Conservation (phyloP, 2,113 vertebrate genomes). For the Callocephalon fimbriatum region DNA sequence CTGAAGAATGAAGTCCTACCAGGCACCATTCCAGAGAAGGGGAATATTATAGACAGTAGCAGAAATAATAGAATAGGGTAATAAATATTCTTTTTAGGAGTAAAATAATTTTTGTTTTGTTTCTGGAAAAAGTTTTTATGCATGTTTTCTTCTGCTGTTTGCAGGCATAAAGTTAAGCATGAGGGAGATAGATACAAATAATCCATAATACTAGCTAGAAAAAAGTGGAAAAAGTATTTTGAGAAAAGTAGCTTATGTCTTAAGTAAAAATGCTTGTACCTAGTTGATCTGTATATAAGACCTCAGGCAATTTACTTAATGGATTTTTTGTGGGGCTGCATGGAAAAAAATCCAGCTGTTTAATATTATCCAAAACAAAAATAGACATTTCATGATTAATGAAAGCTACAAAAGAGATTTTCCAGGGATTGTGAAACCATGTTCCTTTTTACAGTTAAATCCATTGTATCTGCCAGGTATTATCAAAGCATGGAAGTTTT, state of each 20-base stretch:
- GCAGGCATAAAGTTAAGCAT: neutral
- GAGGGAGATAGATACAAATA: neutral
- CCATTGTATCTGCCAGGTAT: constrained; percentile 26
- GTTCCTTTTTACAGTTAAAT: constrained; percentile 30
- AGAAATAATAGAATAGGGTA: neutral
- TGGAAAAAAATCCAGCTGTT: constrained; percentile 16
- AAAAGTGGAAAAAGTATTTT: neutral
- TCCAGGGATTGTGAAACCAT: constrained; percentile 25
- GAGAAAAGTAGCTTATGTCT: neutral
- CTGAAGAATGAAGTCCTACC: neutral
- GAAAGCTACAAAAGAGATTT: constrained; percentile 13
- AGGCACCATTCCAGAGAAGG: neutral
- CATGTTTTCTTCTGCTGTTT: neutral
- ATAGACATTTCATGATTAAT: constrained; percentile 14
- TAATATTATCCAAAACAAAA: constrained; percentile 40
- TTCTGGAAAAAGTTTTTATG: neutral
- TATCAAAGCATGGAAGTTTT: constrained; percentile 4
- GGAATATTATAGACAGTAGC: neutral
- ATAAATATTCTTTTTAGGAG: neutral
- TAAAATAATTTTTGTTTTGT: neutral
- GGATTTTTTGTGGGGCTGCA: neutral
- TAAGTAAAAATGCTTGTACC: neutral
- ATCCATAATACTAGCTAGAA: neutral
- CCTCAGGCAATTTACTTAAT: neutral
- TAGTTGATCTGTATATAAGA: neutral